These are phyloP conservation scores for Hemibagrus wyckioides DNA, from an alignment of 2,113 vertebrate genomes.

Conservation along the genomic window DNA sequence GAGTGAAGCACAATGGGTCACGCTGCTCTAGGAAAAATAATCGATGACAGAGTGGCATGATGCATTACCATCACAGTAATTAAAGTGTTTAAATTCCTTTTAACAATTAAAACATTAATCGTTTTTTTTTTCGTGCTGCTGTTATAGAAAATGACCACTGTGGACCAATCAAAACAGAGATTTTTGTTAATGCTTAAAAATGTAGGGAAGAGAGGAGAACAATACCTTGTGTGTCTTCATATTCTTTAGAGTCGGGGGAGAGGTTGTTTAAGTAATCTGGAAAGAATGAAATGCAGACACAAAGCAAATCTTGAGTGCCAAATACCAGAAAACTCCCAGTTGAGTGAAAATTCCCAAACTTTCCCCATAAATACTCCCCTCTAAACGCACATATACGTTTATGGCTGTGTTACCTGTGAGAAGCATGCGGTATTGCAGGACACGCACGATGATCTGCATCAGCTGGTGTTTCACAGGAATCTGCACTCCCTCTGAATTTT, in stretches of 20 bases:
- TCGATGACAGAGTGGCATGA: not conserved
- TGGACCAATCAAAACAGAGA: no score
- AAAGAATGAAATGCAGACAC: conserved; percentile 53
- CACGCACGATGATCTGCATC: conserved; percentile 84
- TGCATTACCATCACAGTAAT: not conserved
- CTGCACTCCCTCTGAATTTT: conserved; percentile 70
- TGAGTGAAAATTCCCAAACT: not conserved
- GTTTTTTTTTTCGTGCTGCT: not conserved
- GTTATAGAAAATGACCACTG: not conserved
- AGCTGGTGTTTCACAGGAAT: conserved; percentile 83
- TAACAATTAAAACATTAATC: not conserved
- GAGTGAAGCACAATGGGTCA: not conserved
- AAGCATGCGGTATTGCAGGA: conserved; percentile 91
- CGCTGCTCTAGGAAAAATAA: not conserved
- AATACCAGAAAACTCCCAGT: conserved; percentile 20
- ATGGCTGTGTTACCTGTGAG: conserved; percentile 83
- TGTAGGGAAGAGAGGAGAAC: not conserved
- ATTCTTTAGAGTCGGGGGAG: conserved; percentile 91
- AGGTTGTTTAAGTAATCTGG: conserved; percentile 98
- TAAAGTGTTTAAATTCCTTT: not conserved
- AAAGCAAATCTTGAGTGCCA: conserved; percentile 9
- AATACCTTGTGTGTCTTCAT: conserved; percentile 92
- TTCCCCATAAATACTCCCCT: not conserved
- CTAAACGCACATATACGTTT: not conserved
- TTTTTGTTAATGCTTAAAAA: not conserved